phyloP scores from a whole-genome alignment of 2,113 vertebrate species.

The Anhinga anhinga region DNA sequence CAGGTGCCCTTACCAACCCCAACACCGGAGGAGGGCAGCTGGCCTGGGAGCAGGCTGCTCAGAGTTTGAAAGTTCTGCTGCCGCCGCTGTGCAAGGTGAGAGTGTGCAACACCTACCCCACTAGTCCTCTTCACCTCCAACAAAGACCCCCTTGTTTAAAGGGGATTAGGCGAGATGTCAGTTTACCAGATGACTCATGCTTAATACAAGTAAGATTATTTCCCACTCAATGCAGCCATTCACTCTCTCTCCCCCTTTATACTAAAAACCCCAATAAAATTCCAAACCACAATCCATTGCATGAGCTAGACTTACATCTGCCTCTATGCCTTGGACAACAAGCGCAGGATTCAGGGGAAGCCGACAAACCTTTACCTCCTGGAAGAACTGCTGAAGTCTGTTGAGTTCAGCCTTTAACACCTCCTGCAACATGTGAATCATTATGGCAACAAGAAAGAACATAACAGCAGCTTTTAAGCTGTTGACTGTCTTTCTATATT shows the following conservation, averaged over 20 bases:
- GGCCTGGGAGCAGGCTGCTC: neutral
- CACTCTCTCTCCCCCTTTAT: neutral
- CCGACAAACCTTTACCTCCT: slow-evolving; percentile 57
- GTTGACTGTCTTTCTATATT: neutral
- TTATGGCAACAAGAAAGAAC: neutral
- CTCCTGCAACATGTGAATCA: slow-evolving; percentile 50
- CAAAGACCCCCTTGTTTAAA: neutral
- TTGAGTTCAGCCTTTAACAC: slow-evolving; percentile 61
- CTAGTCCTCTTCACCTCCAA: neutral
- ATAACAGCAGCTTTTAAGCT: neutral
- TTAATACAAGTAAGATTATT: neutral
- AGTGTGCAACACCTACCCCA: neutral
- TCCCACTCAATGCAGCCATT: neutral
- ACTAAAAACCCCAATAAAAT: neutral
- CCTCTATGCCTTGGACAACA: slow-evolving; percentile 59
- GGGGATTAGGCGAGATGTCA: neutral
- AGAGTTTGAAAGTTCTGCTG: neutral
- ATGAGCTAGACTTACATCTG: slow-evolving; percentile 38
- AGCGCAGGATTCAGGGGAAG: slow-evolving; percentile 68
- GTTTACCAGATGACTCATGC: neutral
- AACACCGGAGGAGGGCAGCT: fast-evolving
- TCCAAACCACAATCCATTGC: neutral
- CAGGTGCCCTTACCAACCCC: neutral
- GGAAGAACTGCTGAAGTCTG: slow-evolving; percentile 68
- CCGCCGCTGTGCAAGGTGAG: fast-evolving